Percentiles rank a stretch among this genome's conserved stretches.
Conservation (phyloP, 1,140 invertebrate genomes). For the Steinernema khuongi region DNA sequence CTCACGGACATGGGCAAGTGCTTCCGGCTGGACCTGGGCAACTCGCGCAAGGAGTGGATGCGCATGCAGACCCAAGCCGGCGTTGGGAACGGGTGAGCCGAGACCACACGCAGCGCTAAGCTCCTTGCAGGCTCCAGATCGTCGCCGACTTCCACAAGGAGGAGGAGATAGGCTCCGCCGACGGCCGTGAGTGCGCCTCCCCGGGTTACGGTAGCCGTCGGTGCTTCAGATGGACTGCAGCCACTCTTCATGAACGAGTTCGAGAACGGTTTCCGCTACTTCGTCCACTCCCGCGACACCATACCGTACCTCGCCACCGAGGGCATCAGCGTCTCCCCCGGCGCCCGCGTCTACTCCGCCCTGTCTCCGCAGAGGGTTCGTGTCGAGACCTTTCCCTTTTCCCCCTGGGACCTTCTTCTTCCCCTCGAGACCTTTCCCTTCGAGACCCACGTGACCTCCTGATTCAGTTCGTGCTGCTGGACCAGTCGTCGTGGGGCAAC, state of each 20-base stretch:
- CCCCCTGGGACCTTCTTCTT: too few species aligned
- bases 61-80: constrained; percentile 46
- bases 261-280: constrained; percentile 51
- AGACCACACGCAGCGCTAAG: not conserved
- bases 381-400: too few species aligned
- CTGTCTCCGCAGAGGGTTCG: constrained; percentile 48
- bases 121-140: constrained; percentile 45
- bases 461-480: constrained; percentile 48
- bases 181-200: constrained; percentile 3
- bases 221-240: constrained; percentile 24
- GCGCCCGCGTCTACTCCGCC: constrained; percentile 48
- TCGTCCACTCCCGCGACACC: constrained; percentile 45
- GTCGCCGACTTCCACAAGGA: constrained; percentile 53
- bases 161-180: constrained; percentile 43
- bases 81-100: constrained; percentile 46
- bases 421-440: too few species aligned
- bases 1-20: constrained; percentile 53
- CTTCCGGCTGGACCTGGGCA: constrained; percentile 39
- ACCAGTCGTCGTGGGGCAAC: constrained; percentile 48
- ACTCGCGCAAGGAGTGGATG: constrained; percentile 41
- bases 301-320: constrained; percentile 50
- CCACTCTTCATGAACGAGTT: constrained; percentile 45
- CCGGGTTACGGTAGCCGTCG: not conserved
- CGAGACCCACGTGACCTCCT: not conserved
- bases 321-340: constrained; percentile 54